These are phyloP conservation scores for Orius insidiosus DNA, from an alignment of 1,140 invertebrate species.

Conservation along the genomic window DNA sequence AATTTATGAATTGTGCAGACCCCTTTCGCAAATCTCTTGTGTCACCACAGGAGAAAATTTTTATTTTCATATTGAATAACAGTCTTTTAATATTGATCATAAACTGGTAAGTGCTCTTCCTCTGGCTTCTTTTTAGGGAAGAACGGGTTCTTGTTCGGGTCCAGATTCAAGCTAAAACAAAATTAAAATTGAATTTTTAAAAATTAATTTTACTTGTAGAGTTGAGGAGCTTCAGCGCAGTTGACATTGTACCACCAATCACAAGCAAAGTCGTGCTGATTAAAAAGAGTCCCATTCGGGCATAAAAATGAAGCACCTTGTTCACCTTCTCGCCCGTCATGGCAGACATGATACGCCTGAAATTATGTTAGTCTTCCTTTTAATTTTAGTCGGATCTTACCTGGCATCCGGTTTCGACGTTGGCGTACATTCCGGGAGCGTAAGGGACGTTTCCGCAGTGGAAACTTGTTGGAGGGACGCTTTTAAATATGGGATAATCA, in stretches of 20 bases:
- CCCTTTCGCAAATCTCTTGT: neutral
- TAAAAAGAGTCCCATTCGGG: conserved; percentile 75
- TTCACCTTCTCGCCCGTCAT: conserved; percentile 61
- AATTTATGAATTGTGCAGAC: too few species aligned
- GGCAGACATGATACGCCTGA: conserved; percentile 66
- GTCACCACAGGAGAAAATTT: neutral
- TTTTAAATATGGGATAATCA: conserved; percentile 59
- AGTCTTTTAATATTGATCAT: neutral
- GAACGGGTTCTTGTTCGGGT: conserved; percentile 62
- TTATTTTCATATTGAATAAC: neutral
- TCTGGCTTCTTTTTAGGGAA: conserved; percentile 44
- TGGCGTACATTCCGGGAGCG: conserved; percentile 69
- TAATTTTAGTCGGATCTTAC: conserved; percentile 29
- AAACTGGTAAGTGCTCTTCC: conserved; percentile 12
- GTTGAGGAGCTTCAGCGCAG: conserved; percentile 43
- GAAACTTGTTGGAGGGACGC: conserved; percentile 58
- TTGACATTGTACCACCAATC: conserved; percentile 91
- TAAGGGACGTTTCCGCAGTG: conserved; percentile 54
- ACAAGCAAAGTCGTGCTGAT: conserved; percentile 70
- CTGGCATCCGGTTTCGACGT: conserved; percentile 72
- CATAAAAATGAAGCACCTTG: conserved; percentile 69
- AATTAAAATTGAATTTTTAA: neutral
- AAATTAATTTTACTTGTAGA: conserved; percentile 36
- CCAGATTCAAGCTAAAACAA: conserved; percentile 48
- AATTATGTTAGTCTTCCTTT: neutral